A percentile compares a stretch with the other conserved stretches of the same genome.
phyloP scores from a whole-genome alignment of 2,888 invertebrate species.

The Clitarchus hookeri region DNA sequence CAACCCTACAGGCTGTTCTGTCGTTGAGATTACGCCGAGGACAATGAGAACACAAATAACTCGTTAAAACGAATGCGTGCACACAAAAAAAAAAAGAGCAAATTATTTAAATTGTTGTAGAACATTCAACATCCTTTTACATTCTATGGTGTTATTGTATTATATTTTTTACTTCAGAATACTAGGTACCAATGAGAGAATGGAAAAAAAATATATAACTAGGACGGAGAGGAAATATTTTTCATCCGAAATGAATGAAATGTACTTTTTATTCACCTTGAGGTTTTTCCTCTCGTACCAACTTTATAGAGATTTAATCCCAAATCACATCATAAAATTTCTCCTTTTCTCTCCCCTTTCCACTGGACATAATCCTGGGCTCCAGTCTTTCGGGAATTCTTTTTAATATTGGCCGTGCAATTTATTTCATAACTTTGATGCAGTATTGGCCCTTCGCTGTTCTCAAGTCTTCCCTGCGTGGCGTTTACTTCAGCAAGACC shows the following conservation, averaged over 20 bases:
- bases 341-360: background rate
- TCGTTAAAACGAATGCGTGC: too few relatives aligned
- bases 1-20: too few relatives aligned
- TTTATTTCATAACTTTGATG: background rate
- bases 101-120: background rate
- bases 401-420: background rate
- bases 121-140: too few relatives aligned
- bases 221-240: background rate
- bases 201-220: background rate
- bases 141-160: too few relatives aligned
- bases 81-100: background rate
- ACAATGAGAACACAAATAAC: too few relatives aligned
- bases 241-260: background rate
- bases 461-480: background rate
- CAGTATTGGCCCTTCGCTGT: background rate
- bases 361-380: background rate
- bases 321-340: background rate
- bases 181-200: background rate
- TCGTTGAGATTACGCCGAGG: too few relatives aligned
- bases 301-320: slow-evolving; percentile 14
- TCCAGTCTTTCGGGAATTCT: background rate
- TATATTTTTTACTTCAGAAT: background rate
- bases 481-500: background rate
- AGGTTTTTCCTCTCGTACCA: background rate
- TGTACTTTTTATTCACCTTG: background rate